Evolutionary conservation across 2,113 vertebrate genomes (phyloP).

Genomic region (Xyrauchen texanus): DNA sequence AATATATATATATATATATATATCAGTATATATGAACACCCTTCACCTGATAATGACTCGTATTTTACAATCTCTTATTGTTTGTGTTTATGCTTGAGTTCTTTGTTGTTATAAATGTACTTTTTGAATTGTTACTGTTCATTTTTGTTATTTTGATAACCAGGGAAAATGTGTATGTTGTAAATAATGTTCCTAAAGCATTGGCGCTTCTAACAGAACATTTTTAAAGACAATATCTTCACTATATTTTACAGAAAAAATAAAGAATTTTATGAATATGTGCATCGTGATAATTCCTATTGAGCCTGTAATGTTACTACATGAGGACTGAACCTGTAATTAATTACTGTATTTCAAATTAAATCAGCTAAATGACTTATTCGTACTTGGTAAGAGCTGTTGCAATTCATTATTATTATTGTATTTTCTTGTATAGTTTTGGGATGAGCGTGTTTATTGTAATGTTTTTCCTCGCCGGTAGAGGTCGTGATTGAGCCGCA

Average conservation of each 20-base stretch:
- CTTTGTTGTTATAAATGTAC: constrained; percentile 48
- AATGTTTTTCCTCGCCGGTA: too few relatives aligned
- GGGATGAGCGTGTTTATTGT: too few relatives aligned
- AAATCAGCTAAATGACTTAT: too few relatives aligned
- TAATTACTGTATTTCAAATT: too few relatives aligned
- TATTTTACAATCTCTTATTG: constrained; percentile 62
- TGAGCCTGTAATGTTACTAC: too few relatives aligned
- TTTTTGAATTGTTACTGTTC: constrained; percentile 56
- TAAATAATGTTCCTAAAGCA: constrained; percentile 67
- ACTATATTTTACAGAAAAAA: constrained; percentile 70
- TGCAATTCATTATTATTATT: too few relatives aligned
- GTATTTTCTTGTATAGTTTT: too few relatives aligned
- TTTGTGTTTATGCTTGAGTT: constrained; percentile 35
- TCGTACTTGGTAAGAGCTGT: too few relatives aligned
- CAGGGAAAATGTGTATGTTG: constrained; percentile 69
- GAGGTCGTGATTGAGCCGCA: too few relatives aligned
- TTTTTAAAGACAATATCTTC: constrained; percentile 71
- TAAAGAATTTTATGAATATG: constrained; percentile 47
- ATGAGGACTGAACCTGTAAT: too few relatives aligned
- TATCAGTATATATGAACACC: too few relatives aligned
- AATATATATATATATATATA: too few relatives aligned
- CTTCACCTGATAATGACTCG: not conserved
- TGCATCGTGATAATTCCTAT: not conserved
- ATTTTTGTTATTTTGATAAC: constrained; percentile 66
- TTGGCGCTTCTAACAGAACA: constrained; percentile 65